Conservation (phyloP, 2,113 vertebrate genomes). For the Amblyornis subalaris region DNA sequence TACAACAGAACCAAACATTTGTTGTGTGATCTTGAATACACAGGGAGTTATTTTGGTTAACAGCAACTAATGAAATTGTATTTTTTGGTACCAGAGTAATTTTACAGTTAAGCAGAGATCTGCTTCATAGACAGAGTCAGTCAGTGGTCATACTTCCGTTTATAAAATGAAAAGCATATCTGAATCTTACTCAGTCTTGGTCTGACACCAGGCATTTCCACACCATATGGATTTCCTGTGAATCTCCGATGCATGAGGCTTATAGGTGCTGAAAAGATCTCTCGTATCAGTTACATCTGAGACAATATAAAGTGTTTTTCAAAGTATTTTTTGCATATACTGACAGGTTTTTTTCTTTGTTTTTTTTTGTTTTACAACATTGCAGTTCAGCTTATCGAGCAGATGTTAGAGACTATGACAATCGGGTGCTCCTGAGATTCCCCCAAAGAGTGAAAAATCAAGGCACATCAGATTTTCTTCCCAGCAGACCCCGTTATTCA, state of each 20-base stretch:
- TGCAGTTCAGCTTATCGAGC: slow-evolving; percentile 80
- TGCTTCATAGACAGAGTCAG: neutral
- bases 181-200: neutral
- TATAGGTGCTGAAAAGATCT: neutral
- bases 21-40: neutral
- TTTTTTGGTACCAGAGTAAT: neutral
- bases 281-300: neutral
- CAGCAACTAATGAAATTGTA: neutral
- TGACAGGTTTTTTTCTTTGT: neutral
- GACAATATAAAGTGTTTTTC: neutral
- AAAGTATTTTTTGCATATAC: neutral
- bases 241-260: neutral
- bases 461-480: slow-evolving; percentile 92
- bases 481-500: slow-evolving; percentile 88
- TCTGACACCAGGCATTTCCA: neutral
- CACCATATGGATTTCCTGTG: neutral
- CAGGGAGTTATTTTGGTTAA: neutral
- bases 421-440: slow-evolving; percentile 88
- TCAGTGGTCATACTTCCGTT: neutral
- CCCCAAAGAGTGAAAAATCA: slow-evolving; percentile 97
- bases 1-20: neutral
- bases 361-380: neutral
- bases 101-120: neutral
- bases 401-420: slow-evolving; percentile 86
- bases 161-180: neutral